Evolutionary conservation across 2,797 vertebrate species (phyloP).

Genomic region (Phalloptychus januarius): DNA sequence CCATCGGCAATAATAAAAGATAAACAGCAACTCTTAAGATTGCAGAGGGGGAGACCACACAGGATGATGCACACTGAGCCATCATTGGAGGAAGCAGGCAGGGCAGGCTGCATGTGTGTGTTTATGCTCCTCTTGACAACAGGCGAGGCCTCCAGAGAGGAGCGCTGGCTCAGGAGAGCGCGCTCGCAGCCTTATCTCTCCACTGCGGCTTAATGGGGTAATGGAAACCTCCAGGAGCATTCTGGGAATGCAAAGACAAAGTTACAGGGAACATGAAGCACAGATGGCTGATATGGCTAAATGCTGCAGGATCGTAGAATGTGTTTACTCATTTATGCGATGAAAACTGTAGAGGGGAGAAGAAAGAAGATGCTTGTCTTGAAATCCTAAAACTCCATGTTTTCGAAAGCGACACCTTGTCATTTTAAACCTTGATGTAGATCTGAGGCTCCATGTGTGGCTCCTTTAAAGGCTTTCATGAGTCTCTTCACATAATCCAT

Average conservation of each 20-base stretch:
- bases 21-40: constrained; percentile 35
- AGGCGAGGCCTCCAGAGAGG: constrained; percentile 47
- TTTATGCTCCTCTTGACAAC: constrained; percentile 65
- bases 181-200: constrained; percentile 61
- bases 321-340: not conserved
- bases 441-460: not conserved
- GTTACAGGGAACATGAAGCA: constrained; percentile 17
- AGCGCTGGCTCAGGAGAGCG: constrained; percentile 33
- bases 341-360: not conserved
- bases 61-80: constrained; percentile 27
- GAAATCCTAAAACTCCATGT: not conserved
- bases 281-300: constrained; percentile 23
- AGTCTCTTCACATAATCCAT: not conserved
- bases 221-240: constrained; percentile 67
- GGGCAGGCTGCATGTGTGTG: constrained; percentile 35
- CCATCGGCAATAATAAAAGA: constrained; percentile 31
- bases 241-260: constrained; percentile 44
- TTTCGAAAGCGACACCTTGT: not conserved
- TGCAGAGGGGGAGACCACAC: constrained; percentile 54
- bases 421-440: not conserved
- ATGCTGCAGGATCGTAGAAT: not conserved
- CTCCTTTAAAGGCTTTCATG: not conserved
- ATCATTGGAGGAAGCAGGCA: constrained; percentile 5
- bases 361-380: not conserved
- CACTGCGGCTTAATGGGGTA: constrained; percentile 62